Base-by-base conservation (phyloP, 2,888 invertebrate genomes). In the Eulithis testata region DNA sequence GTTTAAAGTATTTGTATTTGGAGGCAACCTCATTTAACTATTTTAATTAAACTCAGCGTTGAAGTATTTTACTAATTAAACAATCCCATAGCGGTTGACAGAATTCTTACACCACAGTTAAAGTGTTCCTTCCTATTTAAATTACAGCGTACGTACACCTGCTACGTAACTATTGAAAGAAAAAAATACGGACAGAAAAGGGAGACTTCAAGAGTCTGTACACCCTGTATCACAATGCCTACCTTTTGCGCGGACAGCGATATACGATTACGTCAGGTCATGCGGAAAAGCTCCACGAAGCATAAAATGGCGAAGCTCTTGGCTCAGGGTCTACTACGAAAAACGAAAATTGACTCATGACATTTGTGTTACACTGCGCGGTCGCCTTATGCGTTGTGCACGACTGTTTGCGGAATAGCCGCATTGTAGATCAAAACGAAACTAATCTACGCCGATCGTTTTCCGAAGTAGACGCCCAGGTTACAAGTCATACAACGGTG, bases 401-500 rank as follows among this genome's bases (percentile, higher is more conserved):
- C 40, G 8, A 40, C 40, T 11, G 8, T 9, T 40, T 40, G 9
- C 40, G 9, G 40, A 40, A 11, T 3, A 11, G 31, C 6, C 40
- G 40, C 40, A 40, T 40, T 3, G 40, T 40, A 40, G 9, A 0
- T 40, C 40, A 40, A 40, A 40, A 40, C 40, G 8, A 40, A 40
- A 40, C 40, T 2, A 40, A 40, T 8, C 11, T 50, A 58, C 59
- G 65, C 65, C 64, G 2, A 31, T 31, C 31, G 31, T 31, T 31
- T 31, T 31, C 3, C 31, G 31, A 3, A 5, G 31, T 31, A 31
- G 31, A 31, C 31, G 31, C 31, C 31, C 31, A 43, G 49, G 56
- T 62, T 69, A 65, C 74, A 60, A 74, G 72, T 73, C 73, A 77
- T 71, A 63, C 66, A 31, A 31, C 31, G 66, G 61, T 72, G 71